A percentile compares a stretch with the other conserved stretches of the same genome.
Conservation (phyloP, 2,113 vertebrate species). For the Brachyhypopomus occidentalis region DNA sequence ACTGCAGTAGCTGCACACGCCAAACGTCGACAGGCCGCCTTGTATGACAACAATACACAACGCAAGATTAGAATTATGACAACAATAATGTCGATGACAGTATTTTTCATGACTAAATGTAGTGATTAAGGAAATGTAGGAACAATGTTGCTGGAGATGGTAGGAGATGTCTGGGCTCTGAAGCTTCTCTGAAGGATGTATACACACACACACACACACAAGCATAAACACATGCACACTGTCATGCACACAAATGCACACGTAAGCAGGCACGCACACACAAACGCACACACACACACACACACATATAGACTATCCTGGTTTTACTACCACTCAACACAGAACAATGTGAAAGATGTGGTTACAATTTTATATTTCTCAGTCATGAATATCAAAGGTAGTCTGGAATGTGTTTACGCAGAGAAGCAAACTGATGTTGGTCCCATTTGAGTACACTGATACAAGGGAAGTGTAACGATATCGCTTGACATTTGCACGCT, state of each 20-base stretch:
- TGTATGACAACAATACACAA: background rate
- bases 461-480: slow-evolving; percentile 23
- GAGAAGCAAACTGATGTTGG: slow-evolving; percentile 20
- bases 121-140: background rate
- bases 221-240: slow-evolving; percentile 4
- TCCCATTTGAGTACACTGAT: background rate
- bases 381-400: slow-evolving; percentile 25
- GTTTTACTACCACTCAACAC: background rate
- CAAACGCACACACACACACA: slow-evolving; percentile 15
- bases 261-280: background rate
- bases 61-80: background rate
- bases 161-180: background rate
- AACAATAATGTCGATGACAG: background rate
- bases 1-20: background rate
- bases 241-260: slow-evolving; percentile 24
- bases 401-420: slow-evolving; percentile 2
- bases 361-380: background rate
- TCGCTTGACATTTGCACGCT: slow-evolving; percentile 15
- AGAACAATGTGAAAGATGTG: slow-evolving; percentile 8
- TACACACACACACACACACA: background rate
- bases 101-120: background rate
- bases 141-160: background rate
- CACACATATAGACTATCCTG: background rate
- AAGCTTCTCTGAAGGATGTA: background rate
- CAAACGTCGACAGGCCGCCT: background rate